phyloP scores from a whole-genome alignment of 2,888 invertebrate species.

The Eupithecia subfuscata region DNA sequence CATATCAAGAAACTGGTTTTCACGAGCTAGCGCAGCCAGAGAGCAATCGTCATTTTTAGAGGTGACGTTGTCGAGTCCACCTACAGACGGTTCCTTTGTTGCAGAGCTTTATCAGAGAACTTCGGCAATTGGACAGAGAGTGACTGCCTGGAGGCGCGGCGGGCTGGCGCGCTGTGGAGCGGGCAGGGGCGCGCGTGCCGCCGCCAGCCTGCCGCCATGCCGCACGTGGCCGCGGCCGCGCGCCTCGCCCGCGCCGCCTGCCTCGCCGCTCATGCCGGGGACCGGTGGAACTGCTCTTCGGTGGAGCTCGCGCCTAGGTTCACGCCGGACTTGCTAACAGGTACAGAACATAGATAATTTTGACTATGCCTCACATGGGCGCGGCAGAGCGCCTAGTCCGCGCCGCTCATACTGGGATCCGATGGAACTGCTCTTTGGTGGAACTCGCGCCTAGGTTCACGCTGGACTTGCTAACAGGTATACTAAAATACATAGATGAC shows the following conservation, averaged over 20 bases:
- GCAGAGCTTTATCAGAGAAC: conserved; percentile 59
- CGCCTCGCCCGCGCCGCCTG: conserved; percentile 87
- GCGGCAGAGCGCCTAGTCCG: conserved; percentile 88
- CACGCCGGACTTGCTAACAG: conserved; percentile 45
- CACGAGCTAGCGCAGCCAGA: background rate
- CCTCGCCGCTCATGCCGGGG: conserved; percentile 87
- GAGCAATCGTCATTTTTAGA: background rate
- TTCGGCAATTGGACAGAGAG: conserved; percentile 79
- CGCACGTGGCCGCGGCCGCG: conserved; percentile 90
- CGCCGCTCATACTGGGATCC: conserved; percentile 87
- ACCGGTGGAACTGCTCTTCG: conserved; percentile 94
- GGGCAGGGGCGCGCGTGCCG: conserved; percentile 87
- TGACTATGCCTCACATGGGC: conserved; percentile 88
- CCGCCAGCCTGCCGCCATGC: conserved; percentile 88
- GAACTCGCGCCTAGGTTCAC: conserved; percentile 87
- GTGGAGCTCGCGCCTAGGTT: conserved; percentile 88
- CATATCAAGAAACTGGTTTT: background rate
- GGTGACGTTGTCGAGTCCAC: background rate
- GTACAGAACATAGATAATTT: background rate
- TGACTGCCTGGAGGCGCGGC: conserved; percentile 73
- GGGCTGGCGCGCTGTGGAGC: conserved; percentile 82
- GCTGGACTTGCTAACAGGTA: conserved; percentile 7
- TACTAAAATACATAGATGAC: too few species aligned
- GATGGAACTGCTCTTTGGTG: conserved; percentile 94
- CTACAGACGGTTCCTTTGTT: conserved; percentile 22